These are phyloP conservation scores for Actinostola sp. DNA, from an alignment of 92 coral and sea anemone species.

Conservation along the genomic window DNA sequence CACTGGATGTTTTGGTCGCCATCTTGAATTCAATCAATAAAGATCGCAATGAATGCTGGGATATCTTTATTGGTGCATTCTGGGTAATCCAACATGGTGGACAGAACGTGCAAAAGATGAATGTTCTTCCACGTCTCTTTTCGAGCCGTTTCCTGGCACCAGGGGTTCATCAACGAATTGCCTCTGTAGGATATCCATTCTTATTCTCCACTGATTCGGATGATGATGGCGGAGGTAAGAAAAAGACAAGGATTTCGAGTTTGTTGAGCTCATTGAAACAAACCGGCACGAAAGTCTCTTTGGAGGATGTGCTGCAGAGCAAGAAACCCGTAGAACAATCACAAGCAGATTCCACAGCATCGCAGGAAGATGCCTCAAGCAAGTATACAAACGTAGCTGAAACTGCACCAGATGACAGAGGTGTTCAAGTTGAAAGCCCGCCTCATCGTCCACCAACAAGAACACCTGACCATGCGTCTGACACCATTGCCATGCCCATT, in stretches of 20 bases:
- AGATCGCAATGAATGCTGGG: conserved; percentile 57
- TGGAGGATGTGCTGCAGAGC: conserved; percentile 13
- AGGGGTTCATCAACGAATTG: conserved; percentile 12
- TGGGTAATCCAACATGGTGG: conserved; percentile 85
- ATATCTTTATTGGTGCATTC: conserved; percentile 21
- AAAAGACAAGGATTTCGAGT: conserved; percentile 6
- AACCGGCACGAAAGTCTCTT: conserved; percentile 1
- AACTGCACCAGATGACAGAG: background rate
- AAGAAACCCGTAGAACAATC: background rate
- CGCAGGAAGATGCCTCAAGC: background rate
- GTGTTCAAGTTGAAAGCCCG: background rate
- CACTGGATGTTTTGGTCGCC: conserved; percentile 65
- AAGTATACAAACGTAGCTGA: background rate
- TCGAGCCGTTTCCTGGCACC: conserved; percentile 6
- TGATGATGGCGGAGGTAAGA: background rate
- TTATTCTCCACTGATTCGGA: conserved; percentile 17
- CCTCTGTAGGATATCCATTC: conserved; percentile 3
- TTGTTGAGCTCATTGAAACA: conserved; percentile 22
- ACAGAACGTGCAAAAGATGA: conserved; percentile 33
- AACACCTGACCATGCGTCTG: background rate
- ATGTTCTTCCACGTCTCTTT: conserved; percentile 18
- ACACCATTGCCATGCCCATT: no score
- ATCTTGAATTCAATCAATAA: conserved; percentile 38
- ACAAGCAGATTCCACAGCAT: background rate
- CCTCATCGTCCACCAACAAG: background rate